Evolutionary conservation across 64 coral and sea anemone species (phyloP), one percentile per base, ranked within the genome.

Genomic region (Platygyra sinensis): DNA sequence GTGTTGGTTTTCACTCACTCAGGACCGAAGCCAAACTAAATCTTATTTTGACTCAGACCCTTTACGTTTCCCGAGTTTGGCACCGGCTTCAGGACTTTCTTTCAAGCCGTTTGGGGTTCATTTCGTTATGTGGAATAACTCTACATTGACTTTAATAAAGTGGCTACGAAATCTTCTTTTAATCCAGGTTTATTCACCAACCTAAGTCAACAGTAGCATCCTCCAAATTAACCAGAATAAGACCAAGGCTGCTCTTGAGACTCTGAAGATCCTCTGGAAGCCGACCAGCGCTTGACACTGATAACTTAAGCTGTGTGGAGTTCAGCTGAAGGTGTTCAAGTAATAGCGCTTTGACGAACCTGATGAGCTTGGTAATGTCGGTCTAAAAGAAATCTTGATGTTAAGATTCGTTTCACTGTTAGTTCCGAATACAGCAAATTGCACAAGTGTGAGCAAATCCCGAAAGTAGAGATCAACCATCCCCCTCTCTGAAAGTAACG

Each of bases 291-390:
- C 94, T 95, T 13, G 94, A 91, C 10, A 99, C 85, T 17, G 97
- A 99, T 12, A 96, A 76, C 61, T 95, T 95, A 2, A 99, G 85
- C 80, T 99, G 94, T 10, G 92, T 87, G 24, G 97, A 88, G 64
- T 99, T 99, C 72, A 99, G 60, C 71, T 95, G 90, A 69, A 99
- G 74, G 42, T 89, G 94, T 65, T 99, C 97, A 79, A 99, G 79
- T 99, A 99, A 79, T 91, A 99, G 28, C 91, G 79, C 75, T 95
- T 95, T n/a, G 80, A 85, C 24, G 91, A 86, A 11, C 91, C 32
- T 0, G 91, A 69, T 27, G 97, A 91, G 19, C 87, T 89, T 2
- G 94, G 75, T 7, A 90, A 73, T 16, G 90, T 24, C 67, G 73
- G 71, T 55, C 94, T 51, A 0, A 64, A 71, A 86, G 55, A 3